phyloP scores from a whole-genome alignment of 2,888 invertebrate species.

The Blastobasis adustella region DNA sequence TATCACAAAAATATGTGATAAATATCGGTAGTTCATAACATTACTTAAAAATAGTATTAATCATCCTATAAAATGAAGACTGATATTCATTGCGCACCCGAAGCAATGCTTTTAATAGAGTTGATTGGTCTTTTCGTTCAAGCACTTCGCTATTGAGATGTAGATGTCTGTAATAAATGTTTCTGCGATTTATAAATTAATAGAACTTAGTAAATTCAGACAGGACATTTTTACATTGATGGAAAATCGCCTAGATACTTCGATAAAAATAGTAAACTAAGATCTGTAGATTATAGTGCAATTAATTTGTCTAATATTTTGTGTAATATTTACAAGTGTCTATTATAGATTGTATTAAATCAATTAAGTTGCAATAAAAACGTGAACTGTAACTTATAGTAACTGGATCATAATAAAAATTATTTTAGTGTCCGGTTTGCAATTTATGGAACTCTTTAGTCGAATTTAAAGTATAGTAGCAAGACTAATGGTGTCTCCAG shows the following conservation, averaged over 20 bases:
- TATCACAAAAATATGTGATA: no score
- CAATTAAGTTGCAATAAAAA: no score
- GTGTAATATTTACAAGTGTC: neutral
- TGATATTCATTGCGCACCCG: slow-evolving; percentile 11
- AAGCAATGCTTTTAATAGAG: slow-evolving; percentile 26
- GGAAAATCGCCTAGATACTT: neutral
- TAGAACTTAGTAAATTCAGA: slow-evolving; percentile 26
- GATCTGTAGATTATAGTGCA: no score
- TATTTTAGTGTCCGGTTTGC: no score
- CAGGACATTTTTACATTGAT: slow-evolving; percentile 5
- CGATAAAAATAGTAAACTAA: no score
- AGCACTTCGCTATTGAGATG: slow-evolving; percentile 39
- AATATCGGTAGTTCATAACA: no score
- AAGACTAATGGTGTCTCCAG: slow-evolving; percentile 63
- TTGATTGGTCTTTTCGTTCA: slow-evolving; percentile 33
- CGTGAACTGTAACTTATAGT: no score
- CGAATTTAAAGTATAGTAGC: slow-evolving; percentile 29
- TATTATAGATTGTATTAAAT: no score
- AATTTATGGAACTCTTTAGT: no score
- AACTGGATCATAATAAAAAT: no score
- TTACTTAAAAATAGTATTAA: no score
- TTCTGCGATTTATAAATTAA: slow-evolving; percentile 6
- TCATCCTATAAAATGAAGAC: no score
- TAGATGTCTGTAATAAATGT: slow-evolving; percentile 45
- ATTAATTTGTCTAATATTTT: slow-evolving; percentile 9